Base-by-base conservation (phyloP, 2,113 vertebrate species). In the Otocyon megalotis region DNA sequence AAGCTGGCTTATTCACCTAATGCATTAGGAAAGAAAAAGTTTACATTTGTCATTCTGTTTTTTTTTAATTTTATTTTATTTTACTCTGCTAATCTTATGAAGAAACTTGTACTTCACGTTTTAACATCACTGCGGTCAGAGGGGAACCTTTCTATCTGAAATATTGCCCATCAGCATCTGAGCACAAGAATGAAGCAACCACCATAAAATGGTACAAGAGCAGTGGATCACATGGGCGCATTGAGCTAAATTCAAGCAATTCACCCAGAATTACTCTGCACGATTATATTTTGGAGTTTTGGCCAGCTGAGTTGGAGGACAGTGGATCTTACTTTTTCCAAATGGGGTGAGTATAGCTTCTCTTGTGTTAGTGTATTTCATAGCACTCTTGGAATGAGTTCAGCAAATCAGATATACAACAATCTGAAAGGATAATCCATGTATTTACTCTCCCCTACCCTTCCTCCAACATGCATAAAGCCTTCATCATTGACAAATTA, bases 121-220 rank as follows among this genome's bases (percentile, higher is more conserved):
- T 1, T 12, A 54, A 43, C 32, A 96, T 99, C 88, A 96, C 96
- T 1, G 93, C 97, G 13, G 15, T 98, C 2, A 98, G 98, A 98
- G 98, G 98, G 20, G 99, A 99, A 71, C 98, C 98, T 96, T 99
- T 99, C 98, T 95, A 95, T 92, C 98, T 98, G 96, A 97, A 97
- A 84, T 97, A 96, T 79, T 99, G 98, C 32, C 28, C 10, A 0
- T 69, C 28, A 81, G 74, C 67, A 26, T 5, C 15, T 37, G 10
- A 4, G 17, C 85, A 24, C 74, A 30, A 86, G 65, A 89, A 88
- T 53, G 72, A 95, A 93, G 3, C 43, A 15, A 71, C 56, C 63
- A 16, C 79, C 15, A 20, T 88, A 63, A 95, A 88, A 35, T 99
- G 99, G 99, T 98, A 97, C 93, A 98, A 93, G 97, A 93, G 90